These are phyloP conservation scores for Podarcis lilfordi DNA, from an alignment of 2,797 vertebrate species.

Conservation along the genomic window DNA sequence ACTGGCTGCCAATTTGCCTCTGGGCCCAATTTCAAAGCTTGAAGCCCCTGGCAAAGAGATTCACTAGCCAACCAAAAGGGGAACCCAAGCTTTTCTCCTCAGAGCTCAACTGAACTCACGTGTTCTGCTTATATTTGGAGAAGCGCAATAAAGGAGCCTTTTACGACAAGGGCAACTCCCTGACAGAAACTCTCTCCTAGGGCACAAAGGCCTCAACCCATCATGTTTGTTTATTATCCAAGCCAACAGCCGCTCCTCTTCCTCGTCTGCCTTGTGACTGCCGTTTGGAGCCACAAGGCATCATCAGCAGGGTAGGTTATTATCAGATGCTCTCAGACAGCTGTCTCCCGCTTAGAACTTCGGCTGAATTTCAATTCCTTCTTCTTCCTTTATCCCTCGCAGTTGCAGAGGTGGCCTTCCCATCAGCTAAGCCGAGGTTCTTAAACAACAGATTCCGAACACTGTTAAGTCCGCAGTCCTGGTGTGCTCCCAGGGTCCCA, in stretches of 20 bases:
- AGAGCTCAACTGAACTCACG: not conserved
- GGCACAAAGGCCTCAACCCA: not conserved
- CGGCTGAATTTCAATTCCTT: not conserved
- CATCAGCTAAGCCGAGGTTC: not conserved
- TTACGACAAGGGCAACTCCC: not conserved
- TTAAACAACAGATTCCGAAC: not conserved
- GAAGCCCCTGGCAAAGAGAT: no score
- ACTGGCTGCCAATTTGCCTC: no score
- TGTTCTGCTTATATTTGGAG: not conserved
- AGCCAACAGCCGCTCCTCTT: not conserved
- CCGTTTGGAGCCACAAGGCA: not conserved
- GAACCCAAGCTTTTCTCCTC: not conserved
- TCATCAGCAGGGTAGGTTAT: not conserved
- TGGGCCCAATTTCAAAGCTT: no score
- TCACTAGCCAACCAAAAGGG: no score
- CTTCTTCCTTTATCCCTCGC: not conserved
- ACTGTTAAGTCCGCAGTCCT: not conserved
- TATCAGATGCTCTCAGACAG: not conserved
- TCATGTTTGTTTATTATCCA: not conserved
- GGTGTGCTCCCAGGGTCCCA: not conserved
- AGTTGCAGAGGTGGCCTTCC: not conserved
- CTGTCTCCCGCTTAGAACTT: not conserved
- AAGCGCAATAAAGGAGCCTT: slow-evolving; percentile 6
- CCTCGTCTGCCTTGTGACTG: not conserved
- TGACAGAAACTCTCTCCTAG: not conserved